Conservation (phyloP, 2,113 vertebrate genomes). For the Macquaria ambigua region DNA sequence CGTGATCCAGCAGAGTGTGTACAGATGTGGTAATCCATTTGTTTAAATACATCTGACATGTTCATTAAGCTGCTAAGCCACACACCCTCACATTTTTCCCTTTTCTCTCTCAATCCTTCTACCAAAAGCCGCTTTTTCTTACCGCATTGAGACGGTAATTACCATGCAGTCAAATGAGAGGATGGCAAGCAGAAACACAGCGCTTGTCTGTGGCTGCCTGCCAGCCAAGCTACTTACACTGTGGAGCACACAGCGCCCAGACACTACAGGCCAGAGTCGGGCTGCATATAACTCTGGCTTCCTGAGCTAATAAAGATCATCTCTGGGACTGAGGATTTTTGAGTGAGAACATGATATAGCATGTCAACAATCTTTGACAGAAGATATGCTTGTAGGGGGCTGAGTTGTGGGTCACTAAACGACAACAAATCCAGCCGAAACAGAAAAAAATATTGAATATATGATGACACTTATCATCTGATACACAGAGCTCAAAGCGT, state of each 20-base stretch:
- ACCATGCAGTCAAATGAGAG: conserved; percentile 80
- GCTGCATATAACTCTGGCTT: conserved; percentile 57
- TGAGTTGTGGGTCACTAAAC: conserved; percentile 21
- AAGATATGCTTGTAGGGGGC: conserved; percentile 23
- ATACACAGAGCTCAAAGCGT: conserved; percentile 21
- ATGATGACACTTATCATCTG: conserved; percentile 24
- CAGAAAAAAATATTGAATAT: not conserved
- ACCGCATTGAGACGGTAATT: conserved; percentile 76
- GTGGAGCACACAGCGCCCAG: conserved; percentile 57
- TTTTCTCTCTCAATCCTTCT: conserved; percentile 70
- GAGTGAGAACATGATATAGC: conserved; percentile 39
- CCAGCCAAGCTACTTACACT: conserved; percentile 76
- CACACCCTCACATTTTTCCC: conserved; percentile 67
- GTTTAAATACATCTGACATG: conserved; percentile 82
- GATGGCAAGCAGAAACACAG: conserved; percentile 74
- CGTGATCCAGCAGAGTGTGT: conserved; percentile 67
- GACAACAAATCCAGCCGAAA: conserved; percentile 20
- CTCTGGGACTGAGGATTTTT: conserved; percentile 51
- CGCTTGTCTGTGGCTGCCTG: conserved; percentile 71
- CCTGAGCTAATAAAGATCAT: conserved; percentile 68
- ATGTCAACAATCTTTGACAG: conserved; percentile 37
- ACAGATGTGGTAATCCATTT: conserved; percentile 80
- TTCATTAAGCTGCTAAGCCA: conserved; percentile 81
- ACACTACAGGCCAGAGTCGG: conserved; percentile 55
- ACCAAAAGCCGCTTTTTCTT: conserved; percentile 74